phyloP scores from a whole-genome alignment of 35 echinoderm and acorn worm genomes.

The Patiria miniata region DNA sequence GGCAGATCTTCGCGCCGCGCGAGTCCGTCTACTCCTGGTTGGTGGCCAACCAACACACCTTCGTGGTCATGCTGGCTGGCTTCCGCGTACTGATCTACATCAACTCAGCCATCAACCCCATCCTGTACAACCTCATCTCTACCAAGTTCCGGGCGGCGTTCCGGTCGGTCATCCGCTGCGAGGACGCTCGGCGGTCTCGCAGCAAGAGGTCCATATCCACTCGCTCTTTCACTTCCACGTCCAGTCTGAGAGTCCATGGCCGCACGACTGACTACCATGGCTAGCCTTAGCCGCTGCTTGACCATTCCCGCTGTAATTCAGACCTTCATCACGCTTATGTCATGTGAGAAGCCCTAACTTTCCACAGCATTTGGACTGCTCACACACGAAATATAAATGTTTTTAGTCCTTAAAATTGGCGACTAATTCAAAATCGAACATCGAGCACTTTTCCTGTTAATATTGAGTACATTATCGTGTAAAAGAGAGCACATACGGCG shows the following conservation, averaged over 20 bases:
- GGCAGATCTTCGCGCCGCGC: slow-evolving; percentile 60
- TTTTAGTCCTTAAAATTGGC: neutral
- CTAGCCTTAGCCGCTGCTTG: neutral
- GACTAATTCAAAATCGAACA: neutral
- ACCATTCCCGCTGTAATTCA: neutral
- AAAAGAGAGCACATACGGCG: no score
- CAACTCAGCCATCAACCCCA: slow-evolving; percentile 90
- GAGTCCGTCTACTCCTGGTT: neutral
- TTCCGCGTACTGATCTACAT: slow-evolving; percentile 72
- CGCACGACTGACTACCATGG: slow-evolving; percentile 16
- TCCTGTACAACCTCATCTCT: slow-evolving; percentile 84
- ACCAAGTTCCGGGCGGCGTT: slow-evolving; percentile 86
- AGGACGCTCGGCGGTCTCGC: neutral
- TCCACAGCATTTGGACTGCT: neutral
- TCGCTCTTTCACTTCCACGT: slow-evolving; percentile 55
- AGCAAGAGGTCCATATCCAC: slow-evolving; percentile 37
- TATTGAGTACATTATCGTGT: no score
- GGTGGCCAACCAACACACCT: slow-evolving; percentile 13
- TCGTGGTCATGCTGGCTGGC: slow-evolving; percentile 32
- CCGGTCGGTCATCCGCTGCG: slow-evolving; percentile 64
- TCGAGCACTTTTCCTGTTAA: neutral
- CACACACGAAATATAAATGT: neutral
- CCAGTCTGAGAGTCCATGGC: slow-evolving; percentile 38
- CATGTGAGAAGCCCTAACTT: neutral
- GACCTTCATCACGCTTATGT: neutral